Conservation (phyloP, 2,888 invertebrate genomes). For the Drosophila leonis region DNA sequence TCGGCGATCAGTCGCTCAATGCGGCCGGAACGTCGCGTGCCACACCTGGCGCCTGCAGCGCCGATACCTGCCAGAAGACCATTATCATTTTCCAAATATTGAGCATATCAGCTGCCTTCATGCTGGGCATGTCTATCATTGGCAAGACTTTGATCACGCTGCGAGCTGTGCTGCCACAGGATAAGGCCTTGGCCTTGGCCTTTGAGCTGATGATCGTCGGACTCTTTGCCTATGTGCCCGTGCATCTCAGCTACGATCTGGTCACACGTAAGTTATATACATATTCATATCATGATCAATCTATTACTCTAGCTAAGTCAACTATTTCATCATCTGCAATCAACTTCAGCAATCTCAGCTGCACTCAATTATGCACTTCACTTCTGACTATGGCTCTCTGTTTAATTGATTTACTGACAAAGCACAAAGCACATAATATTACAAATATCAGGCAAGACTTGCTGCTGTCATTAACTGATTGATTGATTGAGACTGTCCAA, state of each 20-base stretch:
- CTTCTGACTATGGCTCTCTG: too few relatives aligned
- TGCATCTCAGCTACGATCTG: slow-evolving; percentile 88
- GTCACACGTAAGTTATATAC: slow-evolving; percentile 86
- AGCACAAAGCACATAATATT: too few relatives aligned
- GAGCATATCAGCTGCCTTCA: slow-evolving; percentile 84
- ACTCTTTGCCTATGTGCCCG: slow-evolving; percentile 88
- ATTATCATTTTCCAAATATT: slow-evolving; percentile 86
- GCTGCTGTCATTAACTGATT: too few relatives aligned
- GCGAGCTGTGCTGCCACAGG: slow-evolving; percentile 87
- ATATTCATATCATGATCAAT: too few relatives aligned
- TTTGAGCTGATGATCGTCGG: slow-evolving; percentile 87
- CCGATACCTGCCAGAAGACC: slow-evolving; percentile 85
- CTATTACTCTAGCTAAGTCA: too few relatives aligned
- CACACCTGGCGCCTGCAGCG: slow-evolving; percentile 87
- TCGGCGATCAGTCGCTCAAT: slow-evolving; percentile 72
- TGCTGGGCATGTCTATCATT: slow-evolving; percentile 84
- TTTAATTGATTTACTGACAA: too few relatives aligned
- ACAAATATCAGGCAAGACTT: too few relatives aligned
- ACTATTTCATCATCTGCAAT: too few relatives aligned
- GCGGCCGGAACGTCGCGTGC: slow-evolving; percentile 78
- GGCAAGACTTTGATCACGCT: slow-evolving; percentile 86
- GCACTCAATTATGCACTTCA: too few relatives aligned
- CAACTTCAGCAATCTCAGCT: too few relatives aligned
- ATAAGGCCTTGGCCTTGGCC: slow-evolving; percentile 88
- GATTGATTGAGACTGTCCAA: too few relatives aligned